phyloP scores from a whole-genome alignment of 2,113 vertebrate species.

The Triplophysa siluroides region DNA sequence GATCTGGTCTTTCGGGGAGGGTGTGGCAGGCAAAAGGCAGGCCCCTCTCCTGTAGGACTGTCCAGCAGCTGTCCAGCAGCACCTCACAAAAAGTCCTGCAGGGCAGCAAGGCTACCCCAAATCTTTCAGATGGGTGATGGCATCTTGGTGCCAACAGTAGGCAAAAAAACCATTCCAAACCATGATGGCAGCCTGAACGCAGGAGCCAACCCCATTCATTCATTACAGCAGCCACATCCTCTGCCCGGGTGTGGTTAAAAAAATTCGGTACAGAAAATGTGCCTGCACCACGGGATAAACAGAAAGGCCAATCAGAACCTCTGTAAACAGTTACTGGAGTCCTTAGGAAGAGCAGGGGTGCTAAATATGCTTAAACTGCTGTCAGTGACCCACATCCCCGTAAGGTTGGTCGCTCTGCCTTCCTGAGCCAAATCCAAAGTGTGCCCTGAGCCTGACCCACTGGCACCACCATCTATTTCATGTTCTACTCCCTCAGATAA shows the following conservation, averaged over 20 bases:
- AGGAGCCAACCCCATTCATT: constrained; percentile 80
- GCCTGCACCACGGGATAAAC: constrained; percentile 64
- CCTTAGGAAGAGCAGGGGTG: constrained; percentile 37
- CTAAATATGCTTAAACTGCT: constrained; percentile 47
- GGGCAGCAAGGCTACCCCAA: constrained; percentile 62
- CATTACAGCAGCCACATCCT: constrained; percentile 71
- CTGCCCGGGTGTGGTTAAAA: constrained; percentile 73
- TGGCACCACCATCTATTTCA: constrained; percentile 27
- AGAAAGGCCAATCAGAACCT: constrained; percentile 72
- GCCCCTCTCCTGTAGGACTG: constrained; percentile 63
- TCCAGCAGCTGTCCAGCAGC: constrained; percentile 86
- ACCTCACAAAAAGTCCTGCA: constrained; percentile 87
- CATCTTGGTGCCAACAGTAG: constrained; percentile 83
- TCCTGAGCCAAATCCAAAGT: constrained; percentile 24
- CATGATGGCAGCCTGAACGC: constrained; percentile 78
- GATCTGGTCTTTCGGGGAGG: constrained; percentile 77
- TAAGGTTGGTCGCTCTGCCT: constrained; percentile 16
- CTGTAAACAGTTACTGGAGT: constrained; percentile 67
- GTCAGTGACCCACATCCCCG: constrained; percentile 13
- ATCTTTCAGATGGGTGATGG: constrained; percentile 14
- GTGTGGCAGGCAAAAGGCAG: constrained; percentile 83
- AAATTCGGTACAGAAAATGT: constrained; percentile 81
- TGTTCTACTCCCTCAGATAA: constrained; percentile 52
- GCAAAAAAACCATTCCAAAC: constrained; percentile 86
- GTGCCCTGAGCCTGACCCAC: constrained; percentile 18